Base-by-base conservation (phyloP, 2,113 vertebrate species). In the Myrmecobius fasciatus region DNA sequence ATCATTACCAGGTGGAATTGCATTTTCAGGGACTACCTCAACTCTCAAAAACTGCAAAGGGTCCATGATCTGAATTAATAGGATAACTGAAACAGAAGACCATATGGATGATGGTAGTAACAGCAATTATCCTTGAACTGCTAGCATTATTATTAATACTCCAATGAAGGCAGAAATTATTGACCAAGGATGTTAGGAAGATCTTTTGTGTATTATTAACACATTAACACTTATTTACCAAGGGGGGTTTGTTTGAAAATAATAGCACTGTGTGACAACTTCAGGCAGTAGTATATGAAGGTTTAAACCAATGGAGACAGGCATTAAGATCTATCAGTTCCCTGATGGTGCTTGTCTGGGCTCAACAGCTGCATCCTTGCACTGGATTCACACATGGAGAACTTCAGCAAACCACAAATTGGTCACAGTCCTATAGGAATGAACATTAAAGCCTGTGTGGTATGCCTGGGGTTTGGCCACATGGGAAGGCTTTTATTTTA, bases 151-250 rank as follows among this genome's bases (percentile, higher is more conserved):
- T 43, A 43, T 83, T 83, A 83, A 83, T 43, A 83, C 17, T 83
- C 60, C 60, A 75, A 75, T 75, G 36, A n/a, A 75, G 67, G 67
- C n/a, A 24, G 36, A 83, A 83, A 83, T 83, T 83, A 43, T 43
- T 83, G n/a, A 83, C 67, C n/a, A 43, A 43, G 67, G 20, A 83
- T 43, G 67, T 83, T 83, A 75, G 67, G 67, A 43, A 83, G 3
- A 83, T 83, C 14, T 83, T 83, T 83, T 43, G 36, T 83, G 20
- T 20, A 43, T 60, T 88, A 92, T 90, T 90, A 89, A 93, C 92
- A 92, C 24, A 36, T 49, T 49, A 90, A 52, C 1, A 47, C 52
- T 92, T 91, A 60, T 52, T 89, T 52, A 28, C 31, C 36, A 53
- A 91, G 43, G 60, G 0, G 0, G 43, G 46, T 48, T 51, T 54